Conservation (phyloP, 35 echinoderm and acorn worm species). For the Amphiura filiformis region DNA sequence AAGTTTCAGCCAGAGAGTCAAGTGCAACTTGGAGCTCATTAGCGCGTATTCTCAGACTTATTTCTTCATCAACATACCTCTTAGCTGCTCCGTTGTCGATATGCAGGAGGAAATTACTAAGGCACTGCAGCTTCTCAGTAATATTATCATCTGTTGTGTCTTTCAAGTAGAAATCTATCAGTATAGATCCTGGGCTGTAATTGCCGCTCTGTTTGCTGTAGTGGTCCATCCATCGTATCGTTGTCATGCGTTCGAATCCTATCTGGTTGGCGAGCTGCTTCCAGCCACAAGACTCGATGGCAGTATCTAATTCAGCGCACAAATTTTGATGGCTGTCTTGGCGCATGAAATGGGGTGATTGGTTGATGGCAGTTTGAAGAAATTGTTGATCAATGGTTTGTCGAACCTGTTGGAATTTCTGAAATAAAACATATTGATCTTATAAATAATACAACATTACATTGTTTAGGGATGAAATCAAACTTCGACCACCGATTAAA, state of each 20-base stretch:
- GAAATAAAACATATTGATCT: neutral
- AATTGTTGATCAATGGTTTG: neutral
- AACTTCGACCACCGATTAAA: too few relatives aligned
- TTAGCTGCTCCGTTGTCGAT: neutral
- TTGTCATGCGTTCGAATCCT: neutral
- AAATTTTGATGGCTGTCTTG: neutral
- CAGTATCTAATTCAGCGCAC: neutral
- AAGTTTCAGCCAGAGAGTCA: too few relatives aligned
- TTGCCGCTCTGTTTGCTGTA: neutral
- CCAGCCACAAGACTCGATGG: neutral
- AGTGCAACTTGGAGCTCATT: neutral
- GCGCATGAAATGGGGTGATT: neutral
- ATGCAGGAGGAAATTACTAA: neutral
- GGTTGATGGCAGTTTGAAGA: neutral
- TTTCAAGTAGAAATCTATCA: neutral
- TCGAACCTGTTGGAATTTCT: neutral
- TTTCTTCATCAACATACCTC: slow-evolving; percentile 4
- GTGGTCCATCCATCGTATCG: neutral
- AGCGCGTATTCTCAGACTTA: neutral
- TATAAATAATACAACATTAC: too few relatives aligned
- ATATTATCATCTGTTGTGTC: neutral
- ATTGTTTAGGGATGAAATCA: too few relatives aligned
- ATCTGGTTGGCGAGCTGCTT: neutral
- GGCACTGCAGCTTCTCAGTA: neutral
- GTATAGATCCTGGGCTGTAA: neutral